Evolutionary conservation across 2,113 vertebrate species (phyloP).

Genomic region (Falcunculus frontatus): DNA sequence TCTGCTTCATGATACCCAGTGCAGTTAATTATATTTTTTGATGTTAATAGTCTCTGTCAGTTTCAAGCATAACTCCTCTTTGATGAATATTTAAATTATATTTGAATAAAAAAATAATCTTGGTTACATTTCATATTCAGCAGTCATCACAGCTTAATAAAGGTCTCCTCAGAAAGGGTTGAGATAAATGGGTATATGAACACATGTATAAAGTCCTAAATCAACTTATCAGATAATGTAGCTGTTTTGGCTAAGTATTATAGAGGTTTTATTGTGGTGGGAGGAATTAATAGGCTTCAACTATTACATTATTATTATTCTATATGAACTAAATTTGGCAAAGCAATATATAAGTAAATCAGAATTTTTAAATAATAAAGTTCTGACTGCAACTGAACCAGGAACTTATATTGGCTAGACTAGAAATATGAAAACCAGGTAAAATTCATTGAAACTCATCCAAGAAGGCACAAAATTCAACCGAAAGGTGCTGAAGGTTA

Average conservation of each 20-base stretch:
- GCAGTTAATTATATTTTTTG: constrained; percentile 85
- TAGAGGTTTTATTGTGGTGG: neutral
- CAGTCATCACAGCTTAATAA: constrained; percentile 80
- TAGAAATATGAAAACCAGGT: neutral
- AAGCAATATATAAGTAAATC: constrained; percentile 36
- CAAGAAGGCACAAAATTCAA: neutral
- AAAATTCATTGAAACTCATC: neutral
- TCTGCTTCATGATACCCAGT: constrained; percentile 79
- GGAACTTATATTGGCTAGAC: neutral
- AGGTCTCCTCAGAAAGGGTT: constrained; percentile 66
- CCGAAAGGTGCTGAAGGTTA: neutral
- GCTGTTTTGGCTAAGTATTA: constrained; percentile 43
- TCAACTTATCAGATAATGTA: constrained; percentile 61
- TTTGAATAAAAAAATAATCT: constrained; percentile 87
- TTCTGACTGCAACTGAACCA: neutral
- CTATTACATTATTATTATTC: constrained; percentile 15
- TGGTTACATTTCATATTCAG: constrained; percentile 82
- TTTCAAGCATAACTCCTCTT: constrained; percentile 81
- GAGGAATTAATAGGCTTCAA: constrained; percentile 27
- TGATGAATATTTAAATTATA: constrained; percentile 89
- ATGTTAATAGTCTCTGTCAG: constrained; percentile 85
- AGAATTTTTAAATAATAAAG: neutral
- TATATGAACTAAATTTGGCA: neutral
- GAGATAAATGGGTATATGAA: constrained; percentile 71
- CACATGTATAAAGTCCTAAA: constrained; percentile 63